phyloP scores from a whole-genome alignment of 2,797 vertebrate species.

The Catharus ustulatus region DNA sequence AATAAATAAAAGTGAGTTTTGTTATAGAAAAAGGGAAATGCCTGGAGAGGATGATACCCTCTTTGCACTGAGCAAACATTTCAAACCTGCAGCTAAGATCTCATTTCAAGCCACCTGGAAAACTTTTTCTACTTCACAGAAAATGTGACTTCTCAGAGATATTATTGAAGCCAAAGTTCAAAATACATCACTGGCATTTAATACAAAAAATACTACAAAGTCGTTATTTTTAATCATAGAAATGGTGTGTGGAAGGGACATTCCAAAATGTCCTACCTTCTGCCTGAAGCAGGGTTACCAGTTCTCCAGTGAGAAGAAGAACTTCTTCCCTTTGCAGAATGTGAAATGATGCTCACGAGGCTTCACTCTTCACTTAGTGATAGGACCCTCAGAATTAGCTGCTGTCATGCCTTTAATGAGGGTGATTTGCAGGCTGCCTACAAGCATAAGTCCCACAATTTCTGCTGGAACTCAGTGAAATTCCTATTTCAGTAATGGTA shows the following conservation, averaged over 20 bases:
- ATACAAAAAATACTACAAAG: neutral
- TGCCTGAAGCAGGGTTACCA: neutral
- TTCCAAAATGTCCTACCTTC: neutral
- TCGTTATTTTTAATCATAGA: neutral
- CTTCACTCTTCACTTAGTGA: neutral
- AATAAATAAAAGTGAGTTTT: neutral
- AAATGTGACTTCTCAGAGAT: neutral
- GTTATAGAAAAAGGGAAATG: neutral
- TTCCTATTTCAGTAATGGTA: slow-evolving; percentile 41
- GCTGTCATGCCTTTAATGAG: slow-evolving; percentile 8
- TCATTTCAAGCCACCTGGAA: neutral
- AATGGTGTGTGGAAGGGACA: neutral
- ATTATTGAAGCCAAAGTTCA: neutral
- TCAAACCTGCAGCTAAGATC: neutral
- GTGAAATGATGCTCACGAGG: neutral
- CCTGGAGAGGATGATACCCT: neutral
- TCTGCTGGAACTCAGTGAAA: slow-evolving; percentile 53
- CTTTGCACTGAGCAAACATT: neutral
- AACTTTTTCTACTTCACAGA: neutral
- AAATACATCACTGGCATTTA: neutral
- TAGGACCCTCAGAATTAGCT: neutral
- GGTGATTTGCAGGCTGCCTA: neutral
- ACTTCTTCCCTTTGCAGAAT: neutral
- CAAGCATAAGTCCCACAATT: slow-evolving; percentile 30
- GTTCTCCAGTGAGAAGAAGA: neutral